phyloP scores from a whole-genome alignment of 2,888 invertebrate genomes.

The Adelognathus sp. region DNA sequence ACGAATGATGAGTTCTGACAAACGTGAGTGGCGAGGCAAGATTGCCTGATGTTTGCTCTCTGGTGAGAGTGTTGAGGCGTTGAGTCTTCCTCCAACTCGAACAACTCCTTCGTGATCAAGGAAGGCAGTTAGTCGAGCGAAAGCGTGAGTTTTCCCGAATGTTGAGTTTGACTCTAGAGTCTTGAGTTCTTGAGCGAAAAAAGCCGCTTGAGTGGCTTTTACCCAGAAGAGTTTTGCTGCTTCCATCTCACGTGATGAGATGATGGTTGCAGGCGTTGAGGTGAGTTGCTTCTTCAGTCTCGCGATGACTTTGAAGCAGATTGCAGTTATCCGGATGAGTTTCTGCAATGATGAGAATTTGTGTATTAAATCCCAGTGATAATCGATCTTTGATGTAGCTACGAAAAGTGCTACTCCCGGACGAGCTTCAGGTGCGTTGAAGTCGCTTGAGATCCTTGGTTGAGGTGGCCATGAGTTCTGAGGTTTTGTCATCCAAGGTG shows the following conservation, averaged over 20 bases:
- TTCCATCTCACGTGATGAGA: neutral
- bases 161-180: neutral
- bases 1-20: neutral
- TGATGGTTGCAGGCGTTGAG: neutral
- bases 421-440: neutral
- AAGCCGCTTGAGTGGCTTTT: neutral
- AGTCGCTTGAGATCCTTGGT: neutral
- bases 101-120: constrained; percentile 26
- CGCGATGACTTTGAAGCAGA: neutral
- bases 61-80: neutral
- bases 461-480: no score
- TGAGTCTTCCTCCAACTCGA: constrained; percentile 48
- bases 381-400: no score
- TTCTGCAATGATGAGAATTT: neutral
- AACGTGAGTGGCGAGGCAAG: neutral
- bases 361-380: constrained; percentile 27
- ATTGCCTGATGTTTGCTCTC: constrained; percentile 12
- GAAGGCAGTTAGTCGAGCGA: constrained; percentile 34
- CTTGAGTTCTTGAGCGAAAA: neutral
- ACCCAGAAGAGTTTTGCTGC: neutral
- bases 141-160: neutral
- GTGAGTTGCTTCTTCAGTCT: neutral
- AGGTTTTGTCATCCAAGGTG: constrained; percentile 22
- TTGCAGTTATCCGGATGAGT: no score
- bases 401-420: no score